Base-by-base conservation (phyloP, 2,888 invertebrate genomes). In the Amorpha juglandis region DNA sequence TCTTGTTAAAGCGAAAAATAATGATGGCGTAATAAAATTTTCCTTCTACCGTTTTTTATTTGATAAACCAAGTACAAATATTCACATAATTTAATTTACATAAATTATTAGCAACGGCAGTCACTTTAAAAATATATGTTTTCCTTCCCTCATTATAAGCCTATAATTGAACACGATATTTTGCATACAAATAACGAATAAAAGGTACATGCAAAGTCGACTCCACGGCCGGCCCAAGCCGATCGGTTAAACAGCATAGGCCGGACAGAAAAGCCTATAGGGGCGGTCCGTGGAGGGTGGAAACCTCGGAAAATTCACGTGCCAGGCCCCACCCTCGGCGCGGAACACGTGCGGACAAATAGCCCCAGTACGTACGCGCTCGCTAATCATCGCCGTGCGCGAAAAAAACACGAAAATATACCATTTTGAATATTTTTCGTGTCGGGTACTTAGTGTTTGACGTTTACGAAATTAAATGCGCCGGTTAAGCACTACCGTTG, bases 231-330 rank as follows among this genome's bases (percentile, higher is more conserved):
- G 73, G 79, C 83, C 68, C 69, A 83, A 89, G 84, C 82, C 91
- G 88, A 92, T 92, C 90, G 85, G 90, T 92, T 91, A 90, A 92
- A 91, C 92, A 89, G 91, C 90, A 92, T 92, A 93, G 93, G 93
- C 93, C 89, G 92, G 92, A 92, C 92, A 92, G 93, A 93, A 93
- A 93, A 92, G 93, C 93, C 92, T 92, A 92, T 90, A 92, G 93
- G 92, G 93, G 93, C 93, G 93, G 92, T 91, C 92, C 92, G 92
- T 83, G 80, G 89, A 89, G 93, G 93, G 93, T 92, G 92, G 93
- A 90, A 92, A 92, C 93, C 89, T 92, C 88, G 92, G 93, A 92
- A 93, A 92, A 91, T 92, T 92, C 91, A 92, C 91, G 91, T 91
- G 89, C 86, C 86, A 88, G 87, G 76, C 90, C 91, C 91, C 88